Percentiles rank a stretch among this genome's conserved stretches.
Conservation (phyloP, 2,888 invertebrate genomes). For the Brachyptera putata region DNA sequence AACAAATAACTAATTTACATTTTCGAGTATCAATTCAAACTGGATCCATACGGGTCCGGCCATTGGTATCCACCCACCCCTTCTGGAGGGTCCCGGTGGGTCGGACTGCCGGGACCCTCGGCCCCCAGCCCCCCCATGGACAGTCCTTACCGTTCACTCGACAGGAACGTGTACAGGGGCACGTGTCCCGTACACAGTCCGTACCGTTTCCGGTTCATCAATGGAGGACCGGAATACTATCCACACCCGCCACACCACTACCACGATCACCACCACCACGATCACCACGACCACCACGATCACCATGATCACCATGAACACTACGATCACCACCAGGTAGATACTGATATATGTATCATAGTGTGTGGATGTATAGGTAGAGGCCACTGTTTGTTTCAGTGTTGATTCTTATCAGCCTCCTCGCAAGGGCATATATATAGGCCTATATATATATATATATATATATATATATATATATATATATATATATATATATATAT, state of each 20-base stretch:
- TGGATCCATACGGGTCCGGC: constrained; percentile 30
- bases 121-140: constrained; percentile 23
- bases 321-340: not conserved
- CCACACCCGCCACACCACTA: constrained; percentile 35
- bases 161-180: constrained; percentile 49
- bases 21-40: constrained; percentile 4
- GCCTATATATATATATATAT: too few relatives aligned
- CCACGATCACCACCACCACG: not conserved
- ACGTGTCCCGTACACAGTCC: constrained; percentile 74
- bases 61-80: constrained; percentile 29
- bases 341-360: too few relatives aligned
- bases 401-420: too few relatives aligned
- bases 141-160: constrained; percentile 28
- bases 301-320: not conserved
- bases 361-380: too few relatives aligned
- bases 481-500: too few relatives aligned
- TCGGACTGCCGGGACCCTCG: constrained; percentile 19
- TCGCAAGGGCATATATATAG: too few relatives aligned
- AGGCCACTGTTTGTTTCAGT: too few relatives aligned
- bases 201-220: constrained; percentile 59
- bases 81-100: constrained; percentile 27
- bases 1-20: too few relatives aligned
- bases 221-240: constrained; percentile 51
- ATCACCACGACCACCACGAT: not conserved
- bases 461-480: too few relatives aligned